Percentiles rank a stretch among this genome's conserved stretches.
phyloP scores from a whole-genome alignment of 1,140 invertebrate genomes.

The Zaprionus ghesquierei region DNA sequence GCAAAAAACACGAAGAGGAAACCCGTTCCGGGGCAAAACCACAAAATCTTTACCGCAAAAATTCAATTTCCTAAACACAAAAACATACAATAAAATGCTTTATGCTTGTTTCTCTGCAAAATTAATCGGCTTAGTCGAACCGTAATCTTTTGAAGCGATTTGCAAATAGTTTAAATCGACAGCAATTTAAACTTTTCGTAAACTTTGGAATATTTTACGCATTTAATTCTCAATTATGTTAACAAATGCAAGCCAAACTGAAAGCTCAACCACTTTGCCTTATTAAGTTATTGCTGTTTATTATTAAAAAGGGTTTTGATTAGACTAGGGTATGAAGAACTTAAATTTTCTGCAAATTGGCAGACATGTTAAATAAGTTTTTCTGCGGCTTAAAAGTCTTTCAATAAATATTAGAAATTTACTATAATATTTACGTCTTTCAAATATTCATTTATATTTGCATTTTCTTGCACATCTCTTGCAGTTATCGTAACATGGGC shows the following conservation, averaged over 20 bases:
- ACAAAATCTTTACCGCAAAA: slow-evolving; percentile 25
- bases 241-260: background rate
- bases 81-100: slow-evolving; percentile 1
- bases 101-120: background rate
- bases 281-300: too few species aligned
- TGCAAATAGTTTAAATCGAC: background rate
- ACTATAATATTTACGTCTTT: too few species aligned
- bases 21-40: background rate
- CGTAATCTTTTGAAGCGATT: slow-evolving; percentile 3
- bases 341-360: too few species aligned
- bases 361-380: too few species aligned
- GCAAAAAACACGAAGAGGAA: slow-evolving; percentile 13
- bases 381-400: too few species aligned
- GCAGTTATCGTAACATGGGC: slow-evolving; percentile 79
- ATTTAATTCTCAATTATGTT: background rate
- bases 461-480: slow-evolving; percentile 24
- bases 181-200: background rate
- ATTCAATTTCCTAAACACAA: slow-evolving; percentile 29
- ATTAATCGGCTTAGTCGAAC: slow-evolving; percentile 11
- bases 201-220: background rate
- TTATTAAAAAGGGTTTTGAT: too few species aligned
- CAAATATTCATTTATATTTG: background rate
- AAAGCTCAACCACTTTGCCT: too few species aligned
- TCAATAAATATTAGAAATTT: too few species aligned
- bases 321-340: too few species aligned